These are phyloP conservation scores for Ellobius talpinus DNA, from an alignment of 2,113 vertebrate species.

Conservation along the genomic window DNA sequence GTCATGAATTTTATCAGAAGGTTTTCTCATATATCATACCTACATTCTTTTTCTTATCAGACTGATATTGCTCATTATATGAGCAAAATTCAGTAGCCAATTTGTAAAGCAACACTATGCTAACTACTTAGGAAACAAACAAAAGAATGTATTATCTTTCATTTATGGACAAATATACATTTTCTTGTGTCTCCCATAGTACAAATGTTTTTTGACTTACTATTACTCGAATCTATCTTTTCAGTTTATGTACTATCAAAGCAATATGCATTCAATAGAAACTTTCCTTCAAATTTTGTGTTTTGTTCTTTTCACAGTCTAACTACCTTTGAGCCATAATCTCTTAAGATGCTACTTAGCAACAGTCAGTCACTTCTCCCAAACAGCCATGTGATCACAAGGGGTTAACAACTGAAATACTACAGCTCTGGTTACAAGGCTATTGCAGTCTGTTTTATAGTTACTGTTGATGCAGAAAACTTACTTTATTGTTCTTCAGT, in stretches of 20 bases:
- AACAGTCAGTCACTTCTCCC: neutral
- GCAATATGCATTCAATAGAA: neutral
- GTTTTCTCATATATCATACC: neutral
- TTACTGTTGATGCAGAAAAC: too few species aligned
- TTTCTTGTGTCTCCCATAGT: constrained; percentile 54
- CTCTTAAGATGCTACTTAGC: neutral
- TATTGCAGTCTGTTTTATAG: too few species aligned
- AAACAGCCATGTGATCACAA: neutral
- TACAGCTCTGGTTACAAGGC: neutral
- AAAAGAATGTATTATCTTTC: neutral
- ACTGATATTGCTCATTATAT: constrained; percentile 8
- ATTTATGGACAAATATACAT: constrained; percentile 18
- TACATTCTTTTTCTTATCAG: neutral
- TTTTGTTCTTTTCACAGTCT: neutral
- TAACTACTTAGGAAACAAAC: constrained; percentile 14
- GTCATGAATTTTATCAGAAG: neutral
- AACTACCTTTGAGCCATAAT: neutral
- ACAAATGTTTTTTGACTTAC: neutral
- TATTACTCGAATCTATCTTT: neutral
- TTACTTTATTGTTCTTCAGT: too few species aligned
- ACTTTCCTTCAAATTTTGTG: neutral
- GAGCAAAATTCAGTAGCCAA: constrained; percentile 3
- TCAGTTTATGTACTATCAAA: neutral
- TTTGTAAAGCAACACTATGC: neutral
- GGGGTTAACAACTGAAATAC: neutral